Conservation (phyloP, 1,140 invertebrate genomes). For the Eriocheir sinensis region DNA sequence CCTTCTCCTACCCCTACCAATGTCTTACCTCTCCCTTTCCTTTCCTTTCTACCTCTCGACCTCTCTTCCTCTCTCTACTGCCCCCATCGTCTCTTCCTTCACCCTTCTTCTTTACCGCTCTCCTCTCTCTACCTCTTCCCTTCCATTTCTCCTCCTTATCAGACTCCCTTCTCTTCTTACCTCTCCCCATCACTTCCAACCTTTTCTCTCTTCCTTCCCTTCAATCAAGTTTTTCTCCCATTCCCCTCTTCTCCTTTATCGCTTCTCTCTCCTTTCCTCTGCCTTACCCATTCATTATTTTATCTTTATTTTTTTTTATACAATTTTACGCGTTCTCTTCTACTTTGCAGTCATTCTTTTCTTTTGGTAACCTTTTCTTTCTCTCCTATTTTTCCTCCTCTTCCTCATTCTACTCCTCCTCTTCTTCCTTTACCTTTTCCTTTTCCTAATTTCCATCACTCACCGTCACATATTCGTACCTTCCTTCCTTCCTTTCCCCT, state of each 20-base stretch:
- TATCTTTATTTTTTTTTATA: neutral
- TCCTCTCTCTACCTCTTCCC: neutral
- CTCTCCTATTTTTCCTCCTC: neutral
- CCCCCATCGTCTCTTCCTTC: neutral
- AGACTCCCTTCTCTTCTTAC: neutral
- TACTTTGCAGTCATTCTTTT: too few relatives aligned
- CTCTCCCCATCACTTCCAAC: neutral
- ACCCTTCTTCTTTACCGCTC: neutral
- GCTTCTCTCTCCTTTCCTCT: neutral
- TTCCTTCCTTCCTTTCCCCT: too few relatives aligned
- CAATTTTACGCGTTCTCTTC: too few relatives aligned
- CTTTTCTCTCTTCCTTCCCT: neutral
- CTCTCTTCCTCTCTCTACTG: neutral
- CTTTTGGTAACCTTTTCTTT: too few relatives aligned
- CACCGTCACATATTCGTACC: too few relatives aligned
- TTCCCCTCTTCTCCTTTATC: neutral
- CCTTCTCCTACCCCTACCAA: too few relatives aligned
- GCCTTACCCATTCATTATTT: neutral
- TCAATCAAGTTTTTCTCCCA: neutral
- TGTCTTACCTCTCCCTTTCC: too few relatives aligned
- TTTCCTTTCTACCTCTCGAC: too few relatives aligned
- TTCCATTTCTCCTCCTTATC: neutral
- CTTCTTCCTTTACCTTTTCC: too few relatives aligned
- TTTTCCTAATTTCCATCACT: too few relatives aligned
- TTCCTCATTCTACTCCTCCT: neutral